These are phyloP conservation scores for Theonella swinhoei DNA, from an alignment of 37 sponge, comb jelly and placozoan genomes.

Conservation along the genomic window DNA sequence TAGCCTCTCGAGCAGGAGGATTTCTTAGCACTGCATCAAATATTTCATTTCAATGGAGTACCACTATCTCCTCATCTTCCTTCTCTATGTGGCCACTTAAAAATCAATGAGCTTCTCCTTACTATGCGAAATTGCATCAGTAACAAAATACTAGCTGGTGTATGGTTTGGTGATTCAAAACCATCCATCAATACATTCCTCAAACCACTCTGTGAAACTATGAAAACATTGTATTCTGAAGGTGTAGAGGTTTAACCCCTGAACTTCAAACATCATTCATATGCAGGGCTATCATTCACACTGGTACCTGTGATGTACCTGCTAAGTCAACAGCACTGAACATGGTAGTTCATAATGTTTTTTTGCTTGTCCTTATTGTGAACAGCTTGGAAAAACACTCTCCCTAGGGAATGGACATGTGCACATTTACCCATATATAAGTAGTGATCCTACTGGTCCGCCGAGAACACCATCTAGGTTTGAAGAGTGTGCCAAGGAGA, in stretches of 20 bases:
- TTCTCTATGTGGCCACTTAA: conserved; percentile 22
- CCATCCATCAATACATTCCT: conserved; percentile 25
- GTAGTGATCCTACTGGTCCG: conserved; percentile 10
- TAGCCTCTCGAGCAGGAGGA: not conserved
- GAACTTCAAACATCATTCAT: not conserved
- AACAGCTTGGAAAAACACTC: conserved; percentile 10
- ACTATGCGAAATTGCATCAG: not conserved
- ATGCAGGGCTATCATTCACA: not conserved
- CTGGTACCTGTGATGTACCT: conserved; percentile 41
- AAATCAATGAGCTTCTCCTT: conserved; percentile 12
- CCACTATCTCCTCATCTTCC: conserved; percentile 25
- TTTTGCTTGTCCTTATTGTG: conserved; percentile 17
- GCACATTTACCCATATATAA: conserved; percentile 22
- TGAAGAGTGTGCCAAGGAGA: not conserved
- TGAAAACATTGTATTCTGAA: not conserved
- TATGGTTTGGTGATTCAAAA: conserved; percentile 25
- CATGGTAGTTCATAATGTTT: conserved; percentile 22
- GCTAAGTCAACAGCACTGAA: conserved; percentile 12
- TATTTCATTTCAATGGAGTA: conserved; percentile 13
- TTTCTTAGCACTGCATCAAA: conserved; percentile 3
- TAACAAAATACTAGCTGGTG: conserved; percentile 16
- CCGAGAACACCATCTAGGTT: not conserved
- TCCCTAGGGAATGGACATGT: not conserved
- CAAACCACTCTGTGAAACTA: not conserved
- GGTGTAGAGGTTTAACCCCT: not conserved